Evolutionary conservation across 2,888 invertebrate genomes (phyloP).

Genomic region (Griposia aprilina): DNA sequence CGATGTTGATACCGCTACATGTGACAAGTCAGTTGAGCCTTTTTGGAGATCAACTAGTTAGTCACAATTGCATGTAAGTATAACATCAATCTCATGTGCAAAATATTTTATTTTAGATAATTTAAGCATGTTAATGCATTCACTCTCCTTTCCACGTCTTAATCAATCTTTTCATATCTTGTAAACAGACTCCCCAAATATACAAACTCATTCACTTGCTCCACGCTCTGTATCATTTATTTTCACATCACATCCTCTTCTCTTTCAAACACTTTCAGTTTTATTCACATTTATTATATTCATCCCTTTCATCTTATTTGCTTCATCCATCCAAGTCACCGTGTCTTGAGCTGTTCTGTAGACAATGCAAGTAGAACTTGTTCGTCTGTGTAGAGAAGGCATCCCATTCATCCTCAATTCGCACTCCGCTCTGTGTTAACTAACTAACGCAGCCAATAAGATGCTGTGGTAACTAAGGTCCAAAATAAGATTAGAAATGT

Average conservation of each 20-base stretch:
- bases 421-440: not conserved
- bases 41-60: not conserved
- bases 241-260: not conserved
- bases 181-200: not conserved
- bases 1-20: no score
- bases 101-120: no score
- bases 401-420: not conserved
- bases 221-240: not conserved
- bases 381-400: not conserved
- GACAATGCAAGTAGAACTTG: not conserved
- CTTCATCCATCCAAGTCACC: not conserved
- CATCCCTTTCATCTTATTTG: not conserved
- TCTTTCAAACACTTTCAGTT: not conserved
- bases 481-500: not conserved
- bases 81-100: no score
- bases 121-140: no score
- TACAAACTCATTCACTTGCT: not conserved
- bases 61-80: not conserved
- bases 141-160: not conserved
- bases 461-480: not conserved
- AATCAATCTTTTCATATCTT: not conserved
- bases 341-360: not conserved
- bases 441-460: not conserved
- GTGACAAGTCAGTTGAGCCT: not conserved
- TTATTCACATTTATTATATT: not conserved